A percentile compares a stretch with the other conserved stretches of the same genome.
Evolutionary conservation across 2,888 invertebrate species (phyloP).

Genomic region (Lathronympha strigana): DNA sequence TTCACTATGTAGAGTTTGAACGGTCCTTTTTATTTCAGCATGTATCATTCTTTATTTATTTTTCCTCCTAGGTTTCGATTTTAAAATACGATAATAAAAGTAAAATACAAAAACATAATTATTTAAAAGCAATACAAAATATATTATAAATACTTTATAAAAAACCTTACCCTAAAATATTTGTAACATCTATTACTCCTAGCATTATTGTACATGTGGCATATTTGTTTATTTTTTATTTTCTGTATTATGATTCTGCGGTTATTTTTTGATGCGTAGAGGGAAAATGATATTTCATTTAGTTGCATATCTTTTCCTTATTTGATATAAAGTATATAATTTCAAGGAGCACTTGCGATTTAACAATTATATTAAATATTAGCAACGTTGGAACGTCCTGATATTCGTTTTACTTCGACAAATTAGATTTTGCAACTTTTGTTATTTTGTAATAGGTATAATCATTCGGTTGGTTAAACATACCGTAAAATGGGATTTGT

Average conservation of each 20-base stretch:
- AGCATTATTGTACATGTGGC: not conserved
- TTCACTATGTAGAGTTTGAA: too few relatives aligned
- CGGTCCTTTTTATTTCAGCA: too few relatives aligned
- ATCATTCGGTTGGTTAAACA: not conserved
- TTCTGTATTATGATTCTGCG: not conserved
- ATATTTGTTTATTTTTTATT: not conserved
- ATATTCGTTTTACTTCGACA: not conserved
- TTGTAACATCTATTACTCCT: too few relatives aligned
- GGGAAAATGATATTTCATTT: not conserved
- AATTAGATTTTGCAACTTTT: constrained; percentile 1
- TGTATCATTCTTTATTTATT: too few relatives aligned
- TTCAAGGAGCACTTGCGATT: not conserved
- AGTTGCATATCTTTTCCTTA: constrained; percentile 8
- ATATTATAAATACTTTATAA: too few relatives aligned
- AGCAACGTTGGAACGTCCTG: not conserved
- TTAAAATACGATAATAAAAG: too few relatives aligned
- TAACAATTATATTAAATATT: constrained; percentile 6
- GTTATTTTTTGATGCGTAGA: not conserved
- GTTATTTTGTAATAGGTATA: not conserved
- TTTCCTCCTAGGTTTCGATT: too few relatives aligned
- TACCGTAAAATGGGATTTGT: too few relatives aligned
- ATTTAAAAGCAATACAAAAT: too few relatives aligned
- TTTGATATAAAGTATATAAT: not conserved
- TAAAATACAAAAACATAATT: too few relatives aligned
- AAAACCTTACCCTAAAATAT: too few relatives aligned